A percentile compares a stretch with the other conserved stretches of the same genome.
Conservation (phyloP, 2,113 vertebrate species). For the Corvus hawaiiensis region DNA sequence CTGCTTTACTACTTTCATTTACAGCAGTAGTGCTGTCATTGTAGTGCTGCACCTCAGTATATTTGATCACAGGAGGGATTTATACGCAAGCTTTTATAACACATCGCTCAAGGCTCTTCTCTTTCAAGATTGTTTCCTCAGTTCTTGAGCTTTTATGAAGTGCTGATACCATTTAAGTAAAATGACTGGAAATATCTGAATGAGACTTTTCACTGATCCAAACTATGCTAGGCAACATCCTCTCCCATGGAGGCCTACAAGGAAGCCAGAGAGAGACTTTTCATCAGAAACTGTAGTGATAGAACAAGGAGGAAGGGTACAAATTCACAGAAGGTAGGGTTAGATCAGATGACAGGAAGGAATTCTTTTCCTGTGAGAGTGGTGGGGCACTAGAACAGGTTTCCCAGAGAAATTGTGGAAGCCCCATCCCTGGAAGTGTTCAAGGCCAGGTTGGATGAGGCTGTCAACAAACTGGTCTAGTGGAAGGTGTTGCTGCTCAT, state of each 20-base stretch:
- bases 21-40: not conserved
- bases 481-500: not conserved
- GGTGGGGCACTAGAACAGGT: not conserved
- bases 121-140: not conserved
- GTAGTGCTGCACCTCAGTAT: not conserved
- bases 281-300: not conserved
- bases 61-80: not conserved
- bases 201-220: not conserved
- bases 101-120: not conserved
- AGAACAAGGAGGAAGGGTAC: not conserved
- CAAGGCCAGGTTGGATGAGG: not conserved
- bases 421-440: not conserved
- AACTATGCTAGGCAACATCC: not conserved
- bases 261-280: not conserved
- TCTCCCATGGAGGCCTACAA: not conserved
- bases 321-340: not conserved
- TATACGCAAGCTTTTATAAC: not conserved
- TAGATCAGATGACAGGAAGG: not conserved
- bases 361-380: not conserved
- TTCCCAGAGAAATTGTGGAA: not conserved
- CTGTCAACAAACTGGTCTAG: not conserved
- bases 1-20: constrained; percentile 1
- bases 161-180: not conserved
- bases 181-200: not conserved
- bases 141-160: not conserved